Conservation (phyloP, 92 coral and sea anemone genomes). For the Palythoa grandis region DNA sequence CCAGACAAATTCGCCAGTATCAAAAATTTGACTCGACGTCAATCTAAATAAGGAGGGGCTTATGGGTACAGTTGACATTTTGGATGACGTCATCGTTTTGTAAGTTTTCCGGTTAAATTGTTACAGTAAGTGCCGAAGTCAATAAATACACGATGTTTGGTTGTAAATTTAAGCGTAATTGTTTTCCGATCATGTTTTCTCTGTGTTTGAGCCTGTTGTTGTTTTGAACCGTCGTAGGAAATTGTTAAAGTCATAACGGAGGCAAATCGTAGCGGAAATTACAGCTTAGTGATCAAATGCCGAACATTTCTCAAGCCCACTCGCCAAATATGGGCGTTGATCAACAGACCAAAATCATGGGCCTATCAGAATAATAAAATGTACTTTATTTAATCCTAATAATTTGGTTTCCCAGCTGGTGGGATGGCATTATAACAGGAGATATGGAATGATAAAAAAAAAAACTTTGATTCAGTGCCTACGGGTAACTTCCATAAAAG, state of each 20-base stretch:
- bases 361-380: neutral
- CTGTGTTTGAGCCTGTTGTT: slow-evolving; percentile 10
- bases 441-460: neutral
- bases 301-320: slow-evolving; percentile 3
- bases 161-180: slow-evolving; percentile 11
- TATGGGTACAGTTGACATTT: slow-evolving; percentile 47
- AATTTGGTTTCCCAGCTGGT: slow-evolving; percentile 24
- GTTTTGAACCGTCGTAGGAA: slow-evolving; percentile 13
- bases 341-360: neutral
- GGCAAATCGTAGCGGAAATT: slow-evolving; percentile 19
- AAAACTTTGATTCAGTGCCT: slow-evolving; percentile 9
- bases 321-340: neutral
- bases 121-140: slow-evolving; percentile 39
- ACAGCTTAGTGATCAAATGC: slow-evolving; percentile 15
- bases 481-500: slow-evolving; percentile 22
- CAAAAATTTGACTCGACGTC: slow-evolving; percentile 25
- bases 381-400: neutral
- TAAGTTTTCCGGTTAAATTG: slow-evolving; percentile 39
- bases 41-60: slow-evolving; percentile 37
- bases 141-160: slow-evolving; percentile 15
- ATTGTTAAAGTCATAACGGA: slow-evolving; percentile 6
- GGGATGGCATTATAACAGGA: neutral
- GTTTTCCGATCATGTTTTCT: slow-evolving; percentile 21
- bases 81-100: slow-evolving; percentile 40
- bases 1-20: neutral